These are phyloP conservation scores for Porites cylindrica DNA, from an alignment of 92 coral and sea anemone species.

Conservation along the genomic window DNA sequence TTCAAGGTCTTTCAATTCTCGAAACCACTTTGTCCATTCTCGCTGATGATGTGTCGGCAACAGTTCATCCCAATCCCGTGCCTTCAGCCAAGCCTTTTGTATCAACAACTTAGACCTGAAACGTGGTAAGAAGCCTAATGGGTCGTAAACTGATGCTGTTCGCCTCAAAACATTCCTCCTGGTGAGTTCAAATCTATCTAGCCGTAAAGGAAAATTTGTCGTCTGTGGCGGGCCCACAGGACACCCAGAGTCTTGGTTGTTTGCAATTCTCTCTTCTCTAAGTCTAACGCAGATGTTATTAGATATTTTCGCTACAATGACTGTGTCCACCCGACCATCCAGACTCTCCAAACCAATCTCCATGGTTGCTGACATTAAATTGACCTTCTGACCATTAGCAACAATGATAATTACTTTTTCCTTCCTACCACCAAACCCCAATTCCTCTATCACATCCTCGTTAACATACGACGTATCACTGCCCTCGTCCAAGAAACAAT, in stretches of 20 bases:
- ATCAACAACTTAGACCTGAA: too few relatives aligned
- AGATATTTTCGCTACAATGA: conserved; percentile 37
- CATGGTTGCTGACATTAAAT: conserved; percentile 49
- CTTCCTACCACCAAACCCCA: conserved; percentile 24
- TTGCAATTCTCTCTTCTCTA: conserved; percentile 29
- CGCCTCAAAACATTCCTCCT: too few relatives aligned
- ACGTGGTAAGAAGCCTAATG: too few relatives aligned
- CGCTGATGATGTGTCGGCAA: too few relatives aligned
- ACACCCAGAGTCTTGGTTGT: conserved; percentile 52
- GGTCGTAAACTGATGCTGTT: too few relatives aligned
- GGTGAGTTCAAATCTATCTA: too few relatives aligned
- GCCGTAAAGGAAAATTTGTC: conserved; percentile 44
- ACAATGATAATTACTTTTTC: conserved; percentile 37
- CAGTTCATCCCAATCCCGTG: too few relatives aligned
- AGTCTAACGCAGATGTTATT: conserved; percentile 35
- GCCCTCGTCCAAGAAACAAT: too few relatives aligned
- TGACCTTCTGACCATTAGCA: conserved; percentile 35
- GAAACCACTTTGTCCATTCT: too few relatives aligned
- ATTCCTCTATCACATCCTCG: neutral
- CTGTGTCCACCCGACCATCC: conserved; percentile 55
- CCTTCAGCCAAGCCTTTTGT: too few relatives aligned
- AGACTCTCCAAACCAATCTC: conserved; percentile 59
- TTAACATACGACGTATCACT: conserved; percentile 40
- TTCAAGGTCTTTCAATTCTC: too few relatives aligned
- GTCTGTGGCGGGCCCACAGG: conserved; percentile 31